phyloP scores from a whole-genome alignment of 2,113 vertebrate genomes.

The Sciurus niger region DNA sequence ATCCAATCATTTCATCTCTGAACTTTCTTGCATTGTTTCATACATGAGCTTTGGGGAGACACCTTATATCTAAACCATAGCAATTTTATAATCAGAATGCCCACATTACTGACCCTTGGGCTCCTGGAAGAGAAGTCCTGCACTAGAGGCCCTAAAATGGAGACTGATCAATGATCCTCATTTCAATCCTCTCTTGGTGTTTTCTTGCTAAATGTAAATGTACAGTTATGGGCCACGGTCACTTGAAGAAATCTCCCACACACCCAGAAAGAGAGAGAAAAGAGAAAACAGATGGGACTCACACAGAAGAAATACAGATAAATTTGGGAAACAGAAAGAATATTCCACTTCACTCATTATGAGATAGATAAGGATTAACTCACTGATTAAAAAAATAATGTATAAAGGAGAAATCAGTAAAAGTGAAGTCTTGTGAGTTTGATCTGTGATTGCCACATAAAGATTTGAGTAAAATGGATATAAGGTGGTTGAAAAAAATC shows the following conservation, averaged over 20 bases:
- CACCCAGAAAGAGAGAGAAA: neutral
- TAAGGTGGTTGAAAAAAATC: neutral
- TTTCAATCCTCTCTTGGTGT: neutral
- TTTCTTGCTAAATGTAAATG: neutral
- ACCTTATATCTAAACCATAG: too few species aligned
- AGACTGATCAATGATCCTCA: neutral
- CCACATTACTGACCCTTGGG: too few species aligned
- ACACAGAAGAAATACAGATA: neutral
- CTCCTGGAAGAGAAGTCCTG: neutral
- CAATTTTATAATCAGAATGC: neutral
- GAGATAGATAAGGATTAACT: neutral
- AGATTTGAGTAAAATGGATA: neutral
- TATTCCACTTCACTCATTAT: neutral
- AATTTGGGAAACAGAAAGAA: neutral
- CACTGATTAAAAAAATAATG: neutral
- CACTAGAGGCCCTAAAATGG: neutral
- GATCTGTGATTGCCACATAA: neutral
- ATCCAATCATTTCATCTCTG: too few species aligned
- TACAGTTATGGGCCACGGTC: neutral
- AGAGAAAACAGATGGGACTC: neutral
- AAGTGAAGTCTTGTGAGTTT: neutral
- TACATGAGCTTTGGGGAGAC: too few species aligned
- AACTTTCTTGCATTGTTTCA: too few species aligned
- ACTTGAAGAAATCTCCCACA: neutral
- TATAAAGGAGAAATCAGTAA: slow-evolving; percentile 25